phyloP scores from a whole-genome alignment of 2,888 invertebrate genomes.

The Allacma fusca region DNA sequence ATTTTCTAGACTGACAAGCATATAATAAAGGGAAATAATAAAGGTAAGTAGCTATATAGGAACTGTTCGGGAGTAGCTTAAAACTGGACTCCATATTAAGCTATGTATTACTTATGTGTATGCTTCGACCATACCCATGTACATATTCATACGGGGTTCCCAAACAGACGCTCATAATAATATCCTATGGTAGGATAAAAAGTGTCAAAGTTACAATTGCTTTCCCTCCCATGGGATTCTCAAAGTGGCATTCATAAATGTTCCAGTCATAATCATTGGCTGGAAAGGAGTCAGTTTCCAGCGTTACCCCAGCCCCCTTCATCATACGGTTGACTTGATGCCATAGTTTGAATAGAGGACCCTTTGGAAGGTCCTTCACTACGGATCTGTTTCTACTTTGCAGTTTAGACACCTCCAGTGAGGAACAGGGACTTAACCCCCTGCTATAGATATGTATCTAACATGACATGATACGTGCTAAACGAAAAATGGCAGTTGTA shows the following conservation, averaged over 20 bases:
- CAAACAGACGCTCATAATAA: neutral
- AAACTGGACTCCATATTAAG: no score
- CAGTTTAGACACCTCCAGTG: no score
- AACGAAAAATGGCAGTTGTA: no score
- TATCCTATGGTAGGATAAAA: neutral
- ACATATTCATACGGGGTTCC: no score
- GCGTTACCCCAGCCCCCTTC: constrained; percentile 33
- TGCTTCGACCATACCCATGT: no score
- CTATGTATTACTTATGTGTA: no score
- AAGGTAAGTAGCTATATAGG: neutral
- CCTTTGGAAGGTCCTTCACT: neutral
- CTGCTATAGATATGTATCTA: no score
- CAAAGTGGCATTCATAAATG: constrained; percentile 38
- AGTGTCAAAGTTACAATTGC: constrained; percentile 38
- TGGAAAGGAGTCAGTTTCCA: constrained; percentile 32
- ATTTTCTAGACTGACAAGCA: constrained; percentile 1
- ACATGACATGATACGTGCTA: no score
- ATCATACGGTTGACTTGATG: constrained; percentile 31
- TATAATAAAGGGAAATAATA: constrained; percentile 20
- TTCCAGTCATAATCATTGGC: constrained; percentile 39
- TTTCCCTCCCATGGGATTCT: constrained; percentile 34
- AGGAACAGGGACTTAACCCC: no score
- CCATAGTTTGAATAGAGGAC: constrained; percentile 1
- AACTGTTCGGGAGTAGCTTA: no score
- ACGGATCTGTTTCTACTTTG: no score